A percentile compares a stretch with the other conserved stretches of the same genome.
These are phyloP conservation scores for Choloepus didactylus DNA, from an alignment of 2,797 vertebrate species.

Conservation along the genomic window DNA sequence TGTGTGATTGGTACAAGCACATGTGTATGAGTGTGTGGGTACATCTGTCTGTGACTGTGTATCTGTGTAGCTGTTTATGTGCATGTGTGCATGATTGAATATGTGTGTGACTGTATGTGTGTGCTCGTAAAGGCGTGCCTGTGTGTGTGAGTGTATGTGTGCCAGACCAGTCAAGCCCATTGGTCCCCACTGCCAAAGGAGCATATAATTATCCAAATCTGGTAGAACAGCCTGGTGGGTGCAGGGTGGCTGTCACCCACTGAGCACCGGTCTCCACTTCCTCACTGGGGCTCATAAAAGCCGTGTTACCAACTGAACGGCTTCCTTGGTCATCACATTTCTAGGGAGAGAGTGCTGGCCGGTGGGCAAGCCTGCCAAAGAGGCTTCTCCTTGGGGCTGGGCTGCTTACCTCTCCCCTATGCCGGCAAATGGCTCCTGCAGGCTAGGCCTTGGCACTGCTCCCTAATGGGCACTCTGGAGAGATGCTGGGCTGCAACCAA, in stretches of 20 bases:
- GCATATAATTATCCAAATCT: conserved; percentile 80
- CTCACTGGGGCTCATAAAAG: conserved; percentile 76
- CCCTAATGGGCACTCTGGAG: not conserved
- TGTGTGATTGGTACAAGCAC: not conserved
- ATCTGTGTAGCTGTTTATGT: not conserved
- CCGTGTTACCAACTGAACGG: conserved; percentile 70
- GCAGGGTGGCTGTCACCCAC: conserved; percentile 70
- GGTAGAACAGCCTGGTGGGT: conserved; percentile 77
- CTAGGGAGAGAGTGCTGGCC: conserved; percentile 66
- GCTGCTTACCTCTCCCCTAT: not conserved
- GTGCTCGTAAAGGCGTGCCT: not conserved
- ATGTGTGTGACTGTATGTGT: not conserved
- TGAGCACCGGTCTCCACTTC: conserved; percentile 73
- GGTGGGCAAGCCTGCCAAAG: conserved; percentile 51
- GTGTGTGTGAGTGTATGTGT: not conserved
- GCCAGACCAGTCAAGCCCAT: conserved; percentile 72
- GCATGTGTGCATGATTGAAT: not conserved
- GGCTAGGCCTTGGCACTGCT: not conserved
- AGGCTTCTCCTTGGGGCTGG: not conserved
- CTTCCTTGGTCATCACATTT: conserved; percentile 73
- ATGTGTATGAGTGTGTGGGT: too few relatives aligned
- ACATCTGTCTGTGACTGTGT: not conserved
- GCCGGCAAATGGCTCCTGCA: not conserved
- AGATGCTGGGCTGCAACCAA: conserved; percentile 1
- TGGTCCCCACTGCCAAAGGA: conserved; percentile 78